Evolutionary conservation across 2,113 vertebrate species (phyloP).

Genomic region (Gorsachius goisagi): DNA sequence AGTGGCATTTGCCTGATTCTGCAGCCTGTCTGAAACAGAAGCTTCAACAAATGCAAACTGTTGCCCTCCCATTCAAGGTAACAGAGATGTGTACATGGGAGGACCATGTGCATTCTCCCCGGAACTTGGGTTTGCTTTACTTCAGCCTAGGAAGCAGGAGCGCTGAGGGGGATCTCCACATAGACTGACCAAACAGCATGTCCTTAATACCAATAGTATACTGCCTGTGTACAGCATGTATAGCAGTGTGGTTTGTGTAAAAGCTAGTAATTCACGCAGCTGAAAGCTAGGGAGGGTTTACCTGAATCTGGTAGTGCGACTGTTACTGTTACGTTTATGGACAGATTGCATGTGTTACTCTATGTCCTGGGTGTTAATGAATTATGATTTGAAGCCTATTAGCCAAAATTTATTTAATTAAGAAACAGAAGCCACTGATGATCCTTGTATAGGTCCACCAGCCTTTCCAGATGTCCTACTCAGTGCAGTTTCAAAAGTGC

Average conservation of each 20-base stretch:
- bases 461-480: not conserved
- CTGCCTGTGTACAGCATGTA: fast-evolving
- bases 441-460: fast-evolving
- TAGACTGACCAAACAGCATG: not conserved
- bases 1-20: not conserved
- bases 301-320: not conserved
- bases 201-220: not conserved
- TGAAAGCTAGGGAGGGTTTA: not conserved
- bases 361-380: not conserved
- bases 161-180: not conserved
- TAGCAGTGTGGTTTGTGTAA: not conserved
- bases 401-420: not conserved
- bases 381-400: not conserved
- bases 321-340: not conserved
- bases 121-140: not conserved
- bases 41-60: not conserved
- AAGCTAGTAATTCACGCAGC: not conserved
- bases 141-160: not conserved
- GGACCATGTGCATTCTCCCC: not conserved
- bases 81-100: not conserved
- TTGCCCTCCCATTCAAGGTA: not conserved
- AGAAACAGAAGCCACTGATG: not conserved
- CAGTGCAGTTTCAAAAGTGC: not conserved
- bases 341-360: not conserved
- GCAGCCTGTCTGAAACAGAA: not conserved